Conservation (phyloP, 2,888 invertebrate genomes). For the Hoplodrina blanda region DNA sequence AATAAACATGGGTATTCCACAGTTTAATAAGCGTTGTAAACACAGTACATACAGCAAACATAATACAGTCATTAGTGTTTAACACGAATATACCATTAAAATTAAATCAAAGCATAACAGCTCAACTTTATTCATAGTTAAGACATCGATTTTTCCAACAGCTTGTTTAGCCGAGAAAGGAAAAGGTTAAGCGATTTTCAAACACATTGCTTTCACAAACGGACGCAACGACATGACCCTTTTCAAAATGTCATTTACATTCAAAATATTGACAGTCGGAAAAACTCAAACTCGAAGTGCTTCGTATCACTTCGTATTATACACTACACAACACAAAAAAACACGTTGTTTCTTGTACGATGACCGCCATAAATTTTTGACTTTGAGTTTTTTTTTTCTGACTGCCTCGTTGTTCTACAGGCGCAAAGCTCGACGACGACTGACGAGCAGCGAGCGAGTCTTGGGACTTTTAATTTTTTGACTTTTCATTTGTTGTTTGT, state of each 20-base stretch:
- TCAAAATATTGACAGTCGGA: neutral
- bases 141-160: constrained; percentile 40
- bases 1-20: constrained; percentile 32
- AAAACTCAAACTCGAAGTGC: no score
- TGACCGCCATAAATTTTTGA: no score
- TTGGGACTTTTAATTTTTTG: no score
- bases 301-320: no score
- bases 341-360: no score
- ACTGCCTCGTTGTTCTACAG: no score
- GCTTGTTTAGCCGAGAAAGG: neutral
- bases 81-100: constrained; percentile 42
- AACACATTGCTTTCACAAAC: neutral
- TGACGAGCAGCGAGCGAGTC: no score
- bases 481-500: no score
- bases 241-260: neutral
- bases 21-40: constrained; percentile 31
- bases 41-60: constrained; percentile 2
- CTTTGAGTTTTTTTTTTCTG: no score
- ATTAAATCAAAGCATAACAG: constrained; percentile 28
- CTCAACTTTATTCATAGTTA: constrained; percentile 28
- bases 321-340: no score
- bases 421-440: no score
- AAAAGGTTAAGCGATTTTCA: neutral
- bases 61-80: constrained; percentile 39
- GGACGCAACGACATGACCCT: no score